Base-by-base conservation (phyloP, 2,888 invertebrate genomes). In the Mechanitis messenoides region DNA sequence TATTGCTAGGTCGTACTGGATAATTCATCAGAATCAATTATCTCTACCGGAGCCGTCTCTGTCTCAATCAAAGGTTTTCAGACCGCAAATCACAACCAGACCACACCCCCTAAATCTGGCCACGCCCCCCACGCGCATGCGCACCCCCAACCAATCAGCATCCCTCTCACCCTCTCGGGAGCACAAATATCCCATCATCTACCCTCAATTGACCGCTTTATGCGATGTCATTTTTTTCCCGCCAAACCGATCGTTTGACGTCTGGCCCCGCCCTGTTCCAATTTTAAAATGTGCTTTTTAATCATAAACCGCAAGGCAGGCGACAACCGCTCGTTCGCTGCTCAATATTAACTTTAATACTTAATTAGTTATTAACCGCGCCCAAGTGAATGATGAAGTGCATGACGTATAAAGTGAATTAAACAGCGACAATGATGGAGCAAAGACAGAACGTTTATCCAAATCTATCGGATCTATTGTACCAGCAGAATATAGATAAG, bases 1-100 rank as follows among this genome's bases (percentile, higher is more conserved):
- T 20, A 20, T 20, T 20, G 20, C 20, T 20, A 20, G 20, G 20
- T 20, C 20, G 20, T 20, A 20, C 20, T 20, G 20, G 20, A 20
- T 20, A 20, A 20, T 20, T 20, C 20, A 20, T 20, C 20, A 20
- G 20, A 20, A 20, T 20, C 20, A 20, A 31, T 31, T 31, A 7
- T n/a, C 5, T 12, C 9, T 2, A 31, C 53, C 74, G 31, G 79
- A 69, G 69, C 71, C 85, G 66, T 61, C 67, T 73, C 88, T 85
- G 86, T 56, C 67, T 78, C 86, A 87, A 87, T 88, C 85, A 87
- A 86, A 87, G 83, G 83, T 83, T 83, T 80, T 71, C 63, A 77
- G 80, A 88, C 89, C 89, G 87, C 89, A 90, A 89, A 90, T 90
- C 89, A 88, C 85, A 74, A 84, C 77, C 68, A 78, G 77, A 85